These are phyloP conservation scores for Heteractis magnifica DNA, from an alignment of 92 coral and sea anemone species.

Conservation along the genomic window DNA sequence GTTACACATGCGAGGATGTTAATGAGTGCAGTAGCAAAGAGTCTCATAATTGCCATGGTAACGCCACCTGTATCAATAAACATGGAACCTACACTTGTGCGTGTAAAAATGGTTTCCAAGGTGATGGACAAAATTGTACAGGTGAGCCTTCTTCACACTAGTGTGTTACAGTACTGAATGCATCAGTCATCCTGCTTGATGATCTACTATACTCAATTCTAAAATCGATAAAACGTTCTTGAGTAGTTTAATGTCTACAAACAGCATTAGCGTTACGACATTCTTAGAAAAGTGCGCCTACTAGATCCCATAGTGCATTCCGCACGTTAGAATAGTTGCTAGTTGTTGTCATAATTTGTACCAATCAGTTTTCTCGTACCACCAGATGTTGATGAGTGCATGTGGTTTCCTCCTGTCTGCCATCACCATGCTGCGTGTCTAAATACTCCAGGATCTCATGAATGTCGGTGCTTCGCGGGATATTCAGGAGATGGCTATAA, in stretches of 20 bases:
- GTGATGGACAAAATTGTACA: slow-evolving; percentile 34
- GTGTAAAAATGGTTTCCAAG: slow-evolving; percentile 43
- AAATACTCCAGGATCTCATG: slow-evolving; percentile 17
- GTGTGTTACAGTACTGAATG: too few species aligned
- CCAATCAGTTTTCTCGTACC: neutral
- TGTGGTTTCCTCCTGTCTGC: slow-evolving; percentile 3
- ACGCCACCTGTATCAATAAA: slow-evolving; percentile 41
- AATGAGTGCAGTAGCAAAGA: slow-evolving; percentile 39
- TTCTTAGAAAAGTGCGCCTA: too few species aligned
- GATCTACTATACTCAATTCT: too few species aligned
- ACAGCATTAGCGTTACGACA: neutral
- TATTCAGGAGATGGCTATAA: slow-evolving; percentile 14
- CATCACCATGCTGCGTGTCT: slow-evolving; percentile 7
- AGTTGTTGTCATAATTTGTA: neutral
- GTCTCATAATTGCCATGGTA: slow-evolving; percentile 25
- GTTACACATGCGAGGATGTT: slow-evolving; percentile 47
- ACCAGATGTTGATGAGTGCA: slow-evolving; percentile 31
- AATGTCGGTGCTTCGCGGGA: slow-evolving; percentile 14
- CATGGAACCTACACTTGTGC: slow-evolving; percentile 39
- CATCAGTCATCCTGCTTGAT: too few species aligned
- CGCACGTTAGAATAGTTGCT: too few species aligned
- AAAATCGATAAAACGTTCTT: too few species aligned
- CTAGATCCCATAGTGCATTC: too few species aligned
- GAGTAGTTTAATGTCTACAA: too few species aligned
- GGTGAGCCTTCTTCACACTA: neutral